A percentile compares a stretch with the other conserved stretches of the same genome.
These are phyloP conservation scores for Planococcus citri DNA, from an alignment of 1,140 invertebrate species.

Conservation along the genomic window DNA sequence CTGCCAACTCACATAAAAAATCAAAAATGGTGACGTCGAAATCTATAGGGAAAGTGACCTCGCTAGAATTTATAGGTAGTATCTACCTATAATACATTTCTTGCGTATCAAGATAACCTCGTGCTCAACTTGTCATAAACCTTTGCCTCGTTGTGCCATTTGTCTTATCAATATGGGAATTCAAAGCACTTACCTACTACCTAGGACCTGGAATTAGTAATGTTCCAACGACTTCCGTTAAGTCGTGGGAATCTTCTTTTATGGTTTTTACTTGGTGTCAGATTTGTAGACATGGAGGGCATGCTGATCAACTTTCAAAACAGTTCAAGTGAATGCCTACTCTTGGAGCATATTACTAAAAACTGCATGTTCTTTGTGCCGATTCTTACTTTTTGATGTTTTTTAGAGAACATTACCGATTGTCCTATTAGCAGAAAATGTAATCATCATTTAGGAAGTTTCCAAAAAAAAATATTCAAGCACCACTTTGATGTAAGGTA, in stretches of 20 bases:
- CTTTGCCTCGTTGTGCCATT: slow-evolving; percentile 80
- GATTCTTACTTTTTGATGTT: too few species aligned
- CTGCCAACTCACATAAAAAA: too few species aligned
- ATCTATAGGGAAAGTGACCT: too few species aligned
- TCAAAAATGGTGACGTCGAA: too few species aligned
- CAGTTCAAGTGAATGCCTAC: slow-evolving; percentile 84
- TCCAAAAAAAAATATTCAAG: too few species aligned
- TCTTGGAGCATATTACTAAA: too few species aligned
- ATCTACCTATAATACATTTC: slow-evolving; percentile 18
- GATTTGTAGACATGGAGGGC: slow-evolving; percentile 87
- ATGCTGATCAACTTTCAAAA: slow-evolving; percentile 73
- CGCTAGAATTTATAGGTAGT: neutral
- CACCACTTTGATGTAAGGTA: too few species aligned
- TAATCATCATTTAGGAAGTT: too few species aligned
- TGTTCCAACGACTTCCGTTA: neutral
- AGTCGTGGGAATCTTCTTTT: slow-evolving; percentile 42
- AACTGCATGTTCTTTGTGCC: too few species aligned
- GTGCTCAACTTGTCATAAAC: slow-evolving; percentile 89
- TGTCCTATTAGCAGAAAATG: too few species aligned
- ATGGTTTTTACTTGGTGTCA: slow-evolving; percentile 99
- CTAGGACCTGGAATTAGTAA: neutral
- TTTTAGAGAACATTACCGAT: too few species aligned
- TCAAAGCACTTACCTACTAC: slow-evolving; percentile 33
- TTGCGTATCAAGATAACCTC: slow-evolving; percentile 59
- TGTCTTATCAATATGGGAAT: slow-evolving; percentile 88